A percentile compares a stretch with the other conserved stretches of the same genome.
These are phyloP conservation scores for Calephelis perditalis DNA, from an alignment of 2,888 invertebrate species.

Conservation along the genomic window DNA sequence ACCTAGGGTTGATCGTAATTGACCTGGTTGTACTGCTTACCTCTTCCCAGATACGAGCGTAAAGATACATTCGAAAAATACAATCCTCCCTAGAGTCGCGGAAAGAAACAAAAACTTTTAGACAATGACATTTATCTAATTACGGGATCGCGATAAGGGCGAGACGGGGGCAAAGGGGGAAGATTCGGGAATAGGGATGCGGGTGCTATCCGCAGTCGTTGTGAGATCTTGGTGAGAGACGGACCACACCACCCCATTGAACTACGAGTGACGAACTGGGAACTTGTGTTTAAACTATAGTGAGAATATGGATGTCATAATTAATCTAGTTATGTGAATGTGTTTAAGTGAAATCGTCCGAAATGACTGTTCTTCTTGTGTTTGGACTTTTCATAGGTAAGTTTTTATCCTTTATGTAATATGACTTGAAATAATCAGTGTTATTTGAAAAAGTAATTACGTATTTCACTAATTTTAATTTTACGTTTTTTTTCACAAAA, in stretches of 20 bases:
- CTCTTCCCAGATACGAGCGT: no score
- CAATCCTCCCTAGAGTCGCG: slow-evolving; percentile 27
- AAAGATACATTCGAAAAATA: background rate
- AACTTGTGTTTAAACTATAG: slow-evolving; percentile 33
- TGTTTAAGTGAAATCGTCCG: slow-evolving; percentile 29
- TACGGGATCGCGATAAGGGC: slow-evolving; percentile 69
- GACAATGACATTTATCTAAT: slow-evolving; percentile 76
- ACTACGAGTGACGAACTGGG: slow-evolving; percentile 20
- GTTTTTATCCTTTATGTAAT: slow-evolving; percentile 24
- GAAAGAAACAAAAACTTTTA: slow-evolving; percentile 50
- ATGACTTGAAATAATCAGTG: no score
- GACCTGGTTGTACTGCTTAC: no score
- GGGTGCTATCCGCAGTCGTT: slow-evolving; percentile 56
- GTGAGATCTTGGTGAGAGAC: slow-evolving; percentile 31
- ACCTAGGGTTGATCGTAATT: no score
- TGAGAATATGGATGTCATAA: slow-evolving; percentile 39
- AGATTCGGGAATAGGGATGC: slow-evolving; percentile 28
- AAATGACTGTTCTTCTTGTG: slow-evolving; percentile 46
- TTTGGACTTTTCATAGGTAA: slow-evolving; percentile 51
- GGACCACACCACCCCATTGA: slow-evolving; percentile 26
- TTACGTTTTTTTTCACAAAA: no score
- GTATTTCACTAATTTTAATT: no score
- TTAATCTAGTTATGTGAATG: slow-evolving; percentile 32
- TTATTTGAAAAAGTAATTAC: no score
- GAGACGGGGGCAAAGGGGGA: slow-evolving; percentile 39